Base-by-base conservation (phyloP, 2,113 vertebrate genomes). In the Paralichthys olivaceus region DNA sequence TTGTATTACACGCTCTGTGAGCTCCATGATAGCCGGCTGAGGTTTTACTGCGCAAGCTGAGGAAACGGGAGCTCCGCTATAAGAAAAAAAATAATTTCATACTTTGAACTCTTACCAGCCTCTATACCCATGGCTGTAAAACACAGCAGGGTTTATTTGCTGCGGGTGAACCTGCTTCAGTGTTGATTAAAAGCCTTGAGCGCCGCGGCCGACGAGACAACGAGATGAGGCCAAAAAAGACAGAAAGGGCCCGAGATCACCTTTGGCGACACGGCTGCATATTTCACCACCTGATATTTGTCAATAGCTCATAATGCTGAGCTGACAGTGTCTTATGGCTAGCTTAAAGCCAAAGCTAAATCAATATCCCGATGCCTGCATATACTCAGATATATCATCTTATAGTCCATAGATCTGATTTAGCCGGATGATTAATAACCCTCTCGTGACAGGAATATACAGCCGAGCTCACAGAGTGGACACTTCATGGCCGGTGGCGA, bases 281-380 rank as follows among this genome's bases (percentile, higher is more conserved):
- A 51, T 20, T 69, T 58, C 47, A 68, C 47, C 60, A 45, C 3
- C 40, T 34, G 47, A 32, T 66, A 15, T 66, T 45, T 59, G 63
- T 77, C 87, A 79, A 32, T 53, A 81, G 37, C 71, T 87, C 67
- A 82, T 73, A 73, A 37, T 23, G 58, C 25, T 0, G 5, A 64
- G 79, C 63, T 70, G 74, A 80, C 67, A 59, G 62, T 75, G 68
- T 77, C 72, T 84, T 67, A 69, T 54, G 68, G 34, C 56, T 64
- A 49, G 51, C 81, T 84, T 63, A 55, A 51, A 86, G 86, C 83
- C 67, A 69, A 29, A 74, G 22, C 28, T 15, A 53, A 79, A 89
- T 90, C 86, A 80, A 90, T 89, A 87, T 23, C 62, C 77, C 67
- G 53, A 22, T 9, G 56, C 53, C 47, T 61, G 57, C 79, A 81